Conservation (phyloP, 92 coral and sea anemone species). For the Parazoanthus darwini region DNA sequence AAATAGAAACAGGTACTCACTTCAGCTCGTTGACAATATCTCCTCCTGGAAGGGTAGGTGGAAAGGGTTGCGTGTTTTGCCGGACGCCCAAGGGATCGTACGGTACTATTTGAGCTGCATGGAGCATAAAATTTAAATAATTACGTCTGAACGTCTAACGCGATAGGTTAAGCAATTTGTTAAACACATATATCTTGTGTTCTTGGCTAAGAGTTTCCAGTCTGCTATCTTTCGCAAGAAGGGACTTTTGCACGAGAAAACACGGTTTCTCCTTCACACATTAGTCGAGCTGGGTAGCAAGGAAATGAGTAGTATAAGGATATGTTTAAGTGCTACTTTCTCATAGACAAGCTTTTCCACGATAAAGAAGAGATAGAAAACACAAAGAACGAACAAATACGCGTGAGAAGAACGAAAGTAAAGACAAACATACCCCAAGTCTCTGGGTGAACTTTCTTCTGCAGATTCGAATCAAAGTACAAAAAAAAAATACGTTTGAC, state of each 20-base stretch:
- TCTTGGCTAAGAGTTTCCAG: no score
- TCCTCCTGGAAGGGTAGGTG: conserved; percentile 23
- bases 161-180: no score
- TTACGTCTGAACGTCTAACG: neutral
- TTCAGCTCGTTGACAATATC: conserved; percentile 30
- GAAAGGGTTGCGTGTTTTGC: neutral
- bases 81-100: neutral
- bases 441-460: neutral
- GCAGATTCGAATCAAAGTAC: no score
- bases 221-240: no score
- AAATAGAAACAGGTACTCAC: neutral
- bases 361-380: no score
- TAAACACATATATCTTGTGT: no score
- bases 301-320: neutral
- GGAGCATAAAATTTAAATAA: neutral
- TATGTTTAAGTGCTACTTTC: neutral
- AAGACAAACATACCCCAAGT: neutral
- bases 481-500: no score
- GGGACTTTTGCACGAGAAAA: no score
- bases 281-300: neutral
- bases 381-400: no score
- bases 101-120: conserved; percentile 10
- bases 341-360: no score
- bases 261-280: no score
- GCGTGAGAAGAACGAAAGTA: neutral